phyloP scores from a whole-genome alignment of 2,113 vertebrate species.

The Arizona elegans region DNA sequence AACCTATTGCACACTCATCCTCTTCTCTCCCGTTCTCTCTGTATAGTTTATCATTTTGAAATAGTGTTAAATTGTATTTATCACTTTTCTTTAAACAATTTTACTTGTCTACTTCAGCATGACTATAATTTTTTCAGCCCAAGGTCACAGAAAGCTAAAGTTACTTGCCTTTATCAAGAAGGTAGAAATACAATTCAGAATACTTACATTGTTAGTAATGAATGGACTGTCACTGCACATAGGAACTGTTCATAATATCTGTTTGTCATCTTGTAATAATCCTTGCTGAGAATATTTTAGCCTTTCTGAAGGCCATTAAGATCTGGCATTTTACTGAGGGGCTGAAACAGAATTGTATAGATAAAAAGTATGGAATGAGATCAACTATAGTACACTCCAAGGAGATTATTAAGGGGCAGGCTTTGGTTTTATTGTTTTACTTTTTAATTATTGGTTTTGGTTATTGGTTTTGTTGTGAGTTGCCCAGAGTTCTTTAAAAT shows the following conservation, averaged over 20 bases:
- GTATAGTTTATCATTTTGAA: neutral
- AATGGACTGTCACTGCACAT: neutral
- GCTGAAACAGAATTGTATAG: neutral
- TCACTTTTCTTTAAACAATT: neutral
- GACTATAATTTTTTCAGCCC: neutral
- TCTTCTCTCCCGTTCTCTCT: neutral
- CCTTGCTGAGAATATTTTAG: neutral
- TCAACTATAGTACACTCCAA: neutral
- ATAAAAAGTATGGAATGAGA: neutral
- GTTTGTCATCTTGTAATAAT: neutral
- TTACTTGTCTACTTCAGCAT: neutral
- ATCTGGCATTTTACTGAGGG: neutral
- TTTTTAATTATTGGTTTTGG: neutral
- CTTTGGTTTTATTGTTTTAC: neutral
- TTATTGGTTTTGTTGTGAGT: neutral
- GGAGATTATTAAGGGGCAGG: neutral
- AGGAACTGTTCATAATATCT: neutral
- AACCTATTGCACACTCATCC: neutral
- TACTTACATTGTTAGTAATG: neutral
- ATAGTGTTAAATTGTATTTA: constrained; percentile 2
- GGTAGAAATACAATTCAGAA: neutral
- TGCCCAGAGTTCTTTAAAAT: neutral
- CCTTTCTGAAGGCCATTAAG: neutral
- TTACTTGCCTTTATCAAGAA: neutral
- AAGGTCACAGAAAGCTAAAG: neutral